Base-by-base conservation (phyloP, 2,888 invertebrate genomes). In the Coleophora flavipennella region DNA sequence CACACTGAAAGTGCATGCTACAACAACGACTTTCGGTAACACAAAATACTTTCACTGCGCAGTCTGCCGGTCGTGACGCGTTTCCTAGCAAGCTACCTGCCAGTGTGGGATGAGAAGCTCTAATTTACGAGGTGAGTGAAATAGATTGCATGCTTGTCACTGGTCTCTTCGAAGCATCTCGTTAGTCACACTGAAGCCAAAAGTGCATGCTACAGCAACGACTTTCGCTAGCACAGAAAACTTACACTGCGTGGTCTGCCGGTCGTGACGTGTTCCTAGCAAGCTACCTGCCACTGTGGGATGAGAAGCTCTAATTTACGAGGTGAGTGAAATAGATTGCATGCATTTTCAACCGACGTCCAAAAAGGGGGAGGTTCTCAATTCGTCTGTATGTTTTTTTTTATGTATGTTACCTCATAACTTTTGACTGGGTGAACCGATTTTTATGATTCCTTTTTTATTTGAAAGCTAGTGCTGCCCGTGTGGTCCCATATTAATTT, bases 71-170 rank as follows among this genome's bases (percentile, higher is more conserved):
- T 77, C 3, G 59, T 80, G 35, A 79, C 84, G 3, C 50, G 60
- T 12, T 84, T 85, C 44, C 58, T 85, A 2, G 75, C 79, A 0
- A 76, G 80, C 44, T 81, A 65, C 41, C 51, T 85, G 33, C 74
- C 72, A 0, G 57, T 77, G 26, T 85, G 85, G 85, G 81, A 84
- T 35, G 85, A 84, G 44, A 67, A 43, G 28, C 77, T 80, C 38
- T 80, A 60, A 43, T 76, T 75, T 47, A 42, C 38, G 80, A 85
- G 76, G 8, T 10, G n/a, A 29, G 3, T 6, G 29, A 29, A 6
- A 20, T 20, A 20, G 20, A 6, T 6, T 4, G 20, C 20, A 20
- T 20, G 20, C 20, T 20, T 20, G n/a, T n/a, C n/a, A n/a, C n/a
- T n/a, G n/a, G n/a, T n/a, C 9, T 27, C 27, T 9, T 27, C 27